phyloP scores from a whole-genome alignment of 2,888 invertebrate genomes.

The Noctua comes region DNA sequence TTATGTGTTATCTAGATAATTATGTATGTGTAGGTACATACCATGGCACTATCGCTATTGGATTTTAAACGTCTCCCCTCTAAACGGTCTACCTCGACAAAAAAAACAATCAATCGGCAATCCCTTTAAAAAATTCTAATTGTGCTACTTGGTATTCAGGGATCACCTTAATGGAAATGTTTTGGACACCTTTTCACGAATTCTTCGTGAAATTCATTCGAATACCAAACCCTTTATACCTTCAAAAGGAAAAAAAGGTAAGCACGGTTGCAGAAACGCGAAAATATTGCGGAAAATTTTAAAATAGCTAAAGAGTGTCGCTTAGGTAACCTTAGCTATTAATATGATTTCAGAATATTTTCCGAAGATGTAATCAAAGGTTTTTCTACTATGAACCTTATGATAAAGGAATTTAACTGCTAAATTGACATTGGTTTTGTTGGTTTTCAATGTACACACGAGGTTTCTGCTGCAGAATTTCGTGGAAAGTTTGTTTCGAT shows the following conservation, averaged over 20 bases:
- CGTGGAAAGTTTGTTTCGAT: conserved; percentile 36
- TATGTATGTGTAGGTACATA: background rate
- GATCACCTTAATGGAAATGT: conserved; percentile 50
- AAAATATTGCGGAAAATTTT: conserved; percentile 32
- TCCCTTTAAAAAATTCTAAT: conserved; percentile 38
- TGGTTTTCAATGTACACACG: conserved; percentile 3
- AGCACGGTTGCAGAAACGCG: conserved; percentile 34
- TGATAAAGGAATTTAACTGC: background rate
- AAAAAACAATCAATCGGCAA: conserved; percentile 30
- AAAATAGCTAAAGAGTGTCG: background rate
- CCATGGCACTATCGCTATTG: background rate
- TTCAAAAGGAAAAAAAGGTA: conserved; percentile 33
- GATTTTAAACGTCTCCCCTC: background rate
- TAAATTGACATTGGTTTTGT: background rate
- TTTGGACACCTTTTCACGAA: conserved; percentile 45
- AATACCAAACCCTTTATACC: conserved; percentile 42
- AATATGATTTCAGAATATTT: background rate
- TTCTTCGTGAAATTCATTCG: conserved; percentile 41
- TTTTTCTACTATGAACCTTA: background rate
- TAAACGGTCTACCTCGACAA: background rate
- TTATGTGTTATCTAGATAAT: too few relatives aligned
- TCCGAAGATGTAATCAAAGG: background rate
- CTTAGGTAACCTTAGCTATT: background rate
- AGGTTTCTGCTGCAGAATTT: background rate
- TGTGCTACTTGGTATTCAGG: conserved; percentile 50